These are phyloP conservation scores for Cosmopolites sordidus DNA, from an alignment of 2,888 invertebrate species.

Conservation along the genomic window DNA sequence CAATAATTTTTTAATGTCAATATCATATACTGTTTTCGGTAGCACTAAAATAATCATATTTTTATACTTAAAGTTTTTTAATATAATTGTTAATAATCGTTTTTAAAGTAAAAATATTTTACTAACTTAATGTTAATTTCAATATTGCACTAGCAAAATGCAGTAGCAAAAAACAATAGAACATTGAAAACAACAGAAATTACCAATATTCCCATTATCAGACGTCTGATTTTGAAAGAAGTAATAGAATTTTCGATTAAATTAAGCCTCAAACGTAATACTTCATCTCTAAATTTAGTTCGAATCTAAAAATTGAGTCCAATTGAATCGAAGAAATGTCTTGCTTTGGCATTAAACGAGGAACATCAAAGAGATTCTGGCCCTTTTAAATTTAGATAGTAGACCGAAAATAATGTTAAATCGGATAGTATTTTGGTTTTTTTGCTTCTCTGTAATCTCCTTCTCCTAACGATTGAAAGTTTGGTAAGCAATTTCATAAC, in stretches of 20 bases:
- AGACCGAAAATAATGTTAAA: constrained; percentile 14
- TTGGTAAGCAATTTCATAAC: too few species aligned
- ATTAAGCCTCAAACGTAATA: constrained; percentile 9
- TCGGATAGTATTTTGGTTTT: constrained; percentile 10
- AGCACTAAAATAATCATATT: too few species aligned
- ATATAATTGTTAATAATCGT: too few species aligned
- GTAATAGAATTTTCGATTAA: constrained; percentile 5
- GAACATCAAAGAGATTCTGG: constrained; percentile 11
- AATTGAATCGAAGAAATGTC: constrained; percentile 13
- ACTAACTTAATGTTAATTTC: too few species aligned
- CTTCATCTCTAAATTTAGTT: constrained; percentile 13
- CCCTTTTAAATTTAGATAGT: constrained; percentile 13
- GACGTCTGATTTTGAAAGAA: background rate
- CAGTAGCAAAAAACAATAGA: too few species aligned
- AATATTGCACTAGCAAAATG: too few species aligned
- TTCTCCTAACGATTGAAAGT: constrained; percentile 11
- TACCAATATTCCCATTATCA: too few species aligned
- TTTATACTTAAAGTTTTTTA: too few species aligned
- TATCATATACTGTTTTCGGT: too few species aligned
- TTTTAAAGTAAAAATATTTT: too few species aligned
- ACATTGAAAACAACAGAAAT: too few species aligned
- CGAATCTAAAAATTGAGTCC: background rate
- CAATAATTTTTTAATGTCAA: too few species aligned
- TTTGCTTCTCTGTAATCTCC: constrained; percentile 9
- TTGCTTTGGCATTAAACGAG: constrained; percentile 4